Evolutionary conservation across 2,797 vertebrate species (phyloP).

Genomic region (Ceryle rudis): DNA sequence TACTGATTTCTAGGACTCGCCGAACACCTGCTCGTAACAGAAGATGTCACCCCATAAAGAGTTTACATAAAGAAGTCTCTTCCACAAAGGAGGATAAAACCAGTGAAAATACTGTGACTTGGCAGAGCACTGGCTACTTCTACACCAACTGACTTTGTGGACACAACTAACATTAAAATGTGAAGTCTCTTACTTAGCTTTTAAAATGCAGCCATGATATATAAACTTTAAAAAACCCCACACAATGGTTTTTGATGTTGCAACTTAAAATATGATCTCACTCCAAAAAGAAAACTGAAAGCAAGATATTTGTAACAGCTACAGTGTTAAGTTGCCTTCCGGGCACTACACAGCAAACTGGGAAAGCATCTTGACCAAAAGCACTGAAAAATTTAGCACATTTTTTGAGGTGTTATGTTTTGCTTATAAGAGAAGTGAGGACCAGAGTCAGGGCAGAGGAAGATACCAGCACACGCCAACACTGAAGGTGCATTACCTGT

Average conservation of each 20-base stretch:
- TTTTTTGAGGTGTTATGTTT: background rate
- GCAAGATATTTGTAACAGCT: background rate
- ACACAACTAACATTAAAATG: background rate
- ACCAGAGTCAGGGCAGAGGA: background rate
- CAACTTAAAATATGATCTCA: background rate
- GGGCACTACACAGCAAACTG: background rate
- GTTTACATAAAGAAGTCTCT: background rate
- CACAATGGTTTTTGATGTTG: background rate
- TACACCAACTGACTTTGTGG: background rate
- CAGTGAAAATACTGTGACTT: background rate
- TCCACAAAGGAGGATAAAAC: background rate
- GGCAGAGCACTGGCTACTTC: background rate
- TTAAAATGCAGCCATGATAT: background rate
- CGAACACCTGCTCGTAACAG: background rate
- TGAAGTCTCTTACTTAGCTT: background rate
- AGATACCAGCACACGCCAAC: background rate
- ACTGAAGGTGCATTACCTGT: conserved; percentile 71
- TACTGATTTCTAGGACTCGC: background rate
- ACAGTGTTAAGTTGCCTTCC: background rate
- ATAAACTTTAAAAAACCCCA: background rate
- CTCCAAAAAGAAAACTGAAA: background rate
- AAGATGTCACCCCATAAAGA: background rate
- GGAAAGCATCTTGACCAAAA: background rate
- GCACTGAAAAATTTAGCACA: rapidly evolving
- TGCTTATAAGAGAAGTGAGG: rapidly evolving